Conservation (phyloP, 2,113 vertebrate genomes). For the Pyrgilauda ruficollis region DNA sequence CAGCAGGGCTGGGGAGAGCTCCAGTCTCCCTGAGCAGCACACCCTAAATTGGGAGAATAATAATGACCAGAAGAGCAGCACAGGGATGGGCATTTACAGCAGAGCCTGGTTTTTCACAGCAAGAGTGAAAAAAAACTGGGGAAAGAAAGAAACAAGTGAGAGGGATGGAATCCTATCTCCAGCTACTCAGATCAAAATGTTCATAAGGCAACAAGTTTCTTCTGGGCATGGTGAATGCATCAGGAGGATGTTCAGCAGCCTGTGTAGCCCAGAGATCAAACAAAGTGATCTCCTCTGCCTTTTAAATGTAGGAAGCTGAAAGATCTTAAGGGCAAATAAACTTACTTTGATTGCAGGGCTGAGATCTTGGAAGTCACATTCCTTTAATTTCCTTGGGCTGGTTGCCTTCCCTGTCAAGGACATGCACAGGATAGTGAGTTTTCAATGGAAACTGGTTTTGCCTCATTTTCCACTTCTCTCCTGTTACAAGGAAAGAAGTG, state of each 20-base stretch:
- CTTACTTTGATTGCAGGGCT: constrained; percentile 41
- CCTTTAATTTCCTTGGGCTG: constrained; percentile 42
- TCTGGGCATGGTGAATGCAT: not conserved
- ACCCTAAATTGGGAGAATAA: not conserved
- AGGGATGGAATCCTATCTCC: not conserved
- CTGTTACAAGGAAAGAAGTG: constrained; percentile 44
- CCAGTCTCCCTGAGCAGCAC: not conserved
- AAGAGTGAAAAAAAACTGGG: not conserved
- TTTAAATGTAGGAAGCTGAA: constrained; percentile 31
- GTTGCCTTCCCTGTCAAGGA: not conserved
- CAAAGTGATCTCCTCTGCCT: not conserved
- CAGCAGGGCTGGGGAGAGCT: not conserved
- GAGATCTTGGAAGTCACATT: constrained; percentile 37
- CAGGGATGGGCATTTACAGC: not conserved
- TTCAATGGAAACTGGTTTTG: constrained; percentile 60
- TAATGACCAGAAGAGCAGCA: not conserved
- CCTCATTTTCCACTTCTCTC: constrained; percentile 61
- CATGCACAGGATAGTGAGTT: not conserved
- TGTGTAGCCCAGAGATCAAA: not conserved
- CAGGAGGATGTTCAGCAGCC: not conserved
- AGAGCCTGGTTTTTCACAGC: not conserved
- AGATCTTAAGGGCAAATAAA: constrained; percentile 41
- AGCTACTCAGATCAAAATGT: not conserved
- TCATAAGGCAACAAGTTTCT: not conserved
- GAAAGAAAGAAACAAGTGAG: not conserved